A percentile compares a stretch with the other conserved stretches of the same genome.
Evolutionary conservation across 2,888 invertebrate genomes (phyloP).

Genomic region (Dynastes hyllus): DNA sequence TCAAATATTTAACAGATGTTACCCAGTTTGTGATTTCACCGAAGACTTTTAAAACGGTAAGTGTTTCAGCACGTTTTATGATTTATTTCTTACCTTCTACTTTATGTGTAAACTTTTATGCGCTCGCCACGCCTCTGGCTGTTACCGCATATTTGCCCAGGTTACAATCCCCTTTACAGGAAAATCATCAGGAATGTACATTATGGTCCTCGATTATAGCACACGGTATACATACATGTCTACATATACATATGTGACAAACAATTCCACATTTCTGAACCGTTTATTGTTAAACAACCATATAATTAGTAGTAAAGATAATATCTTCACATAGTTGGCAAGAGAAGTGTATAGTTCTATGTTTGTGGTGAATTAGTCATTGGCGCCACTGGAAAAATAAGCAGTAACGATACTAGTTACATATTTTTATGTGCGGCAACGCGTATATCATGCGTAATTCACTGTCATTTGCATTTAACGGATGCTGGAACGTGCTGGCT

Average conservation of each 20-base stretch:
- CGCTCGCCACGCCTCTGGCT: no score
- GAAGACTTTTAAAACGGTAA: no score
- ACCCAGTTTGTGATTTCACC: no score
- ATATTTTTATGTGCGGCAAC: constrained; percentile 13
- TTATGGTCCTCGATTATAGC: no score
- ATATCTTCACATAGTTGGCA: constrained; percentile 5
- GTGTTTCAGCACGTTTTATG: no score
- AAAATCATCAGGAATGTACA: no score
- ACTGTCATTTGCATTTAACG: constrained; percentile 37
- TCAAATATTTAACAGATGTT: no score
- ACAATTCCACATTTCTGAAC: neutral
- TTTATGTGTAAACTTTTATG: no score
- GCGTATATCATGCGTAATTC: constrained; percentile 11
- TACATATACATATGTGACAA: neutral
- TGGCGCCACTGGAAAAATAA: constrained; percentile 38
- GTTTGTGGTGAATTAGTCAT: constrained; percentile 28
- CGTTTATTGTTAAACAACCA: neutral
- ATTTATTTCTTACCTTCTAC: no score
- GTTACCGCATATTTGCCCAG: no score
- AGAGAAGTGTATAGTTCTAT: constrained; percentile 3
- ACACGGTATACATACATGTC: no score
- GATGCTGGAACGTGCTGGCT: constrained; percentile 20
- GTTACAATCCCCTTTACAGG: no score
- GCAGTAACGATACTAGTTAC: constrained; percentile 16
- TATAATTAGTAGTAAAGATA: constrained; percentile 21